Conservation (phyloP, 1,140 invertebrate genomes). For the Archivesica marissinica region DNA sequence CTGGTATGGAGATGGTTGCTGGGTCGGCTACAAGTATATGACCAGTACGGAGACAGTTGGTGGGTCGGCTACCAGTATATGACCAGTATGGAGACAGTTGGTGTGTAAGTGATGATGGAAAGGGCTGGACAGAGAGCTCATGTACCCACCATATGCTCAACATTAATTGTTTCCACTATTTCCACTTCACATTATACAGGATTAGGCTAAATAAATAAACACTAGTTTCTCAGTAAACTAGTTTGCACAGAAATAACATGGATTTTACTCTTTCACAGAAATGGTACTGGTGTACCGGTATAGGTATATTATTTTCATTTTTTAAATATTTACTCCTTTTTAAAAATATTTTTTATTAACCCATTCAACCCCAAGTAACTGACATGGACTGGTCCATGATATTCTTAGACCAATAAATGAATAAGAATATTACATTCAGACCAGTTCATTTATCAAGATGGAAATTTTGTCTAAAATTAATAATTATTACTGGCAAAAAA, state of each 20-base stretch:
- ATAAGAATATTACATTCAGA: no score
- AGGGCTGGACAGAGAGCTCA: background rate
- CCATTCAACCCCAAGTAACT: no score
- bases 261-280: background rate
- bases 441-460: no score
- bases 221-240: background rate
- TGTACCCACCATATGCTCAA: slow-evolving; percentile 30
- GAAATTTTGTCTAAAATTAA: no score
- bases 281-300: background rate
- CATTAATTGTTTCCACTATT: background rate
- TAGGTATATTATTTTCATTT: no score
- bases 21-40: background rate
- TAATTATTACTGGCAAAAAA: no score
- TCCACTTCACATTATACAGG: background rate
- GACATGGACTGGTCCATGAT: no score
- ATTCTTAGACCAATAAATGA: no score
- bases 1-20: no score
- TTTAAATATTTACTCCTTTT: no score
- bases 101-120: background rate
- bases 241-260: background rate
- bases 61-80: background rate
- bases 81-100: background rate
- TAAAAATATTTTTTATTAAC: no score
- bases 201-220: background rate
- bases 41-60: background rate